Evolutionary conservation across 2,888 invertebrate species (phyloP), one percentile per base, ranked within the genome.

Genomic region (Trypoxylon attenuatum): DNA sequence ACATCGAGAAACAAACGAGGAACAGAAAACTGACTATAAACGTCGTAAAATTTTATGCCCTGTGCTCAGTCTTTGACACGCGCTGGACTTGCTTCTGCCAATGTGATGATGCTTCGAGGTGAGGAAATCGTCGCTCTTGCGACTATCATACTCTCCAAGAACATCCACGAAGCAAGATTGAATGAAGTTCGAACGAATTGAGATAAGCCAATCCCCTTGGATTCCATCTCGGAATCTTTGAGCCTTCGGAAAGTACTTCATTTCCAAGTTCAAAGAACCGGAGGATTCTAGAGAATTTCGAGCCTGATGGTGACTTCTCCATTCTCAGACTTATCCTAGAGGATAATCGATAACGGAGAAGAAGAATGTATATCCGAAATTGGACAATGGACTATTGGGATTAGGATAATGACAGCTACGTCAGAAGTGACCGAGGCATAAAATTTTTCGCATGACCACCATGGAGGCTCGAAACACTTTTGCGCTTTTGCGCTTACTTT

Each of bases 21-120:
- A 86, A 86, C 85, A 86, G 83, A 85, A n/a, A 82, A 85, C 80
- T 86, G 86, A 85, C 86, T 86, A 86, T 85, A 81, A 83, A 63
- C 80, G 80, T 78, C 75, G 79, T 76, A 80, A 84, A 85, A 86
- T 84, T 79, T 78, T 83, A 83, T 83, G 85, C 83, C 85, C 78
- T 77, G 64, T 77, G 71, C 76, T 81, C 80, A 82, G 79, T 80
- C 78, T 81, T 81, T 73, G 74, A 60, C 72, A 59, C 38, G 25
- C 56, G 61, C 45, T 55, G 41, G 33, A 46, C 49, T 54, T 13
- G 33, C n/a, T 49, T 69, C 18, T 38, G 51, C 50, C 29, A 54
- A 25, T 29, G 23, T 50, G 27, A 22, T 41, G 18, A 29, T 23
- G 39, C 38, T 27, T 49, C 51, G 8, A 21, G 15, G 33, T 43